phyloP scores from a whole-genome alignment of 2,113 vertebrate species.

The Natator depressus region DNA sequence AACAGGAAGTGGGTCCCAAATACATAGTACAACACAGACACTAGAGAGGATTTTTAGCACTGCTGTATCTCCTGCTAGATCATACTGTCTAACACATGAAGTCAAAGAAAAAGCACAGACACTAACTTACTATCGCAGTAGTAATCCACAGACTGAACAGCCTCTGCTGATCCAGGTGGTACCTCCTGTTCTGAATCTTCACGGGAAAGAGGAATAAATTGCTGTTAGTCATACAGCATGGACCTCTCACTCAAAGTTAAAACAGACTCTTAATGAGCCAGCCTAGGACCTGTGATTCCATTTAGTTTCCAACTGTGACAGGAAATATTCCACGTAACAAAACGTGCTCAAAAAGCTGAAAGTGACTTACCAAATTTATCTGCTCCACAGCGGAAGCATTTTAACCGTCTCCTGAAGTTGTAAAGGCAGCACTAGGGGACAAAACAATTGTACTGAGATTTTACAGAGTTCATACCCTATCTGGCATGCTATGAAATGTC shows the following conservation, averaged over 20 bases:
- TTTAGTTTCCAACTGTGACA: neutral
- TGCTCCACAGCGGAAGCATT: constrained; percentile 99
- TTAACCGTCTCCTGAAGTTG: constrained; percentile 99
- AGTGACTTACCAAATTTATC: constrained; percentile 92
- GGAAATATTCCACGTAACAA: neutral
- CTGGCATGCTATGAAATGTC: neutral
- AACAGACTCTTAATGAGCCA: neutral
- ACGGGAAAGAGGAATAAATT: neutral
- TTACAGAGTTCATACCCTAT: rapidly evolving
- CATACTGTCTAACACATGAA: neutral
- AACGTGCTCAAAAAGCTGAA: neutral
- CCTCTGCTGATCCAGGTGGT: constrained; percentile 86
- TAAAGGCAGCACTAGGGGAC: constrained; percentile 97
- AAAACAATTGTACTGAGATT: constrained; percentile 66
- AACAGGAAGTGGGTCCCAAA: neutral
- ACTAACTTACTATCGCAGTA: constrained; percentile 94
- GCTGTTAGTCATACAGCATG: neutral
- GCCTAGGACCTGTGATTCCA: neutral
- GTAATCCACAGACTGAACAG: constrained; percentile 91
- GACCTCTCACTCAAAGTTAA: neutral
- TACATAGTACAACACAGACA: neutral
- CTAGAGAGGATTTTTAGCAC: neutral
- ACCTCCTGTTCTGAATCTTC: constrained; percentile 88
- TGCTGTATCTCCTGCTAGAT: neutral
- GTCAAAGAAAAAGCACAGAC: neutral